Evolutionary conservation across 1,140 invertebrate genomes (phyloP).

Genomic region (Papilio helenus): DNA sequence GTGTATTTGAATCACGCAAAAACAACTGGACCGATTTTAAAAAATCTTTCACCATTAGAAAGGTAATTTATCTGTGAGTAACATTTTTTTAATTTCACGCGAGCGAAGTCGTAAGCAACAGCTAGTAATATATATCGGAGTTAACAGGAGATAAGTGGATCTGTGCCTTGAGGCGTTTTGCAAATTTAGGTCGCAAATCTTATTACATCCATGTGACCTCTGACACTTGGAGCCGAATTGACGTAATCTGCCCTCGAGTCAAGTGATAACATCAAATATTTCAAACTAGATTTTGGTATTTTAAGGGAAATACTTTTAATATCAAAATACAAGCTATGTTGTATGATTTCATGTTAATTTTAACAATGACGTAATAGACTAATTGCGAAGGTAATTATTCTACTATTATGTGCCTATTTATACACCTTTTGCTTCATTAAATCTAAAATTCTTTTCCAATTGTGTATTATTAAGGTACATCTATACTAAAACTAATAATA

Average conservation of each 20-base stretch:
- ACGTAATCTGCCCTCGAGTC: not conserved
- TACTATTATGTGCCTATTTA: not conserved
- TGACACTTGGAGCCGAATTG: not conserved
- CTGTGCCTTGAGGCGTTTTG: not conserved
- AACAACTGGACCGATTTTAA: too few species aligned
- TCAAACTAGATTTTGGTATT: not conserved
- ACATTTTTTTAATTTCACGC: too few species aligned
- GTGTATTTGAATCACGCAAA: too few species aligned
- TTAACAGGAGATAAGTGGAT: constrained; percentile 25
- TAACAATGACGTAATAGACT: not conserved
- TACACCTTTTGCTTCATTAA: not conserved
- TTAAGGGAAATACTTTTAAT: not conserved
- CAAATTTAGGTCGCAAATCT: constrained; percentile 25
- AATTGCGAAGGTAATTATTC: not conserved
- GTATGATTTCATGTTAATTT: not conserved
- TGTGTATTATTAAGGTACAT: not conserved
- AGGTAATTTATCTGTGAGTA: too few species aligned
- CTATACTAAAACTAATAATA: too few species aligned
- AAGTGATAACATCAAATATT: constrained; percentile 6
- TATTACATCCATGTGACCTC: constrained; percentile 2
- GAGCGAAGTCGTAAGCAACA: too few species aligned
- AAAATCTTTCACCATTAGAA: too few species aligned
- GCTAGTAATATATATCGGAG: constrained; percentile 22
- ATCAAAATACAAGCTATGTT: not conserved
- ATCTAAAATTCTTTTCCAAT: not conserved